Base-by-base conservation (phyloP, 2,113 vertebrate species). In the Pseudorectes ferrugineus region DNA sequence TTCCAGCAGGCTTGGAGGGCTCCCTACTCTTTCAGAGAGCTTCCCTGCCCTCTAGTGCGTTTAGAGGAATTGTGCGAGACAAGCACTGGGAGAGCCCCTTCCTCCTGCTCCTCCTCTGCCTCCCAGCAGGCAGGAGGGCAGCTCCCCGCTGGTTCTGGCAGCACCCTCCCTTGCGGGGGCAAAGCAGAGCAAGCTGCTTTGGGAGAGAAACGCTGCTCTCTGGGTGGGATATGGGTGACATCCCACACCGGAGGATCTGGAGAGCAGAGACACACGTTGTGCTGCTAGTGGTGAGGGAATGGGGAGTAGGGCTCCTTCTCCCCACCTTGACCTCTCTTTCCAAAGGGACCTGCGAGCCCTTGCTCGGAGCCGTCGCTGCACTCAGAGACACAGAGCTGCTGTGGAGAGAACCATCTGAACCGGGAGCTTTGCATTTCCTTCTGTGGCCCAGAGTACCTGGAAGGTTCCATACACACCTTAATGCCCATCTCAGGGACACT, bases 351-450 rank as follows among this genome's bases (percentile, higher is more conserved):
- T 29, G 31, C 0, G 1, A 57, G 29, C 31, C 42, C n/a, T 70
- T 52, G 23, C 20, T 91, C 2, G 0, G 0, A 72, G 63, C n/a
- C n/a, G 58, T 31, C 21, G 2, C 48, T n/a, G 14, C 19, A 26
- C 73, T 67, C 25, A 48, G 26, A 45, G 14, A 62, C 68, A 35
- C 15, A 8, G 2, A 36, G 38, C n/a, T 72, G 10, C 51, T 26
- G 33, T 23, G 35, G 28, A 35, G 8, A 49, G 36, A 17, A 10
- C 16, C 33, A 26, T 6, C 11, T 42, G 21, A 63, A 46, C 31
- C 25, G 6, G 26, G 18, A 58, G 33, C n/a, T 83, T 70, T 35
- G 35, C 20, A 15, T n/a, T 78, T 70, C 59, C 49, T 57, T 9
- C 54, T 25, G 22, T 26, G 31, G 18, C 18, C n/a, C 65, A 35